phyloP scores from a whole-genome alignment of 2,888 invertebrate genomes.

The Plagodis pulveraria region DNA sequence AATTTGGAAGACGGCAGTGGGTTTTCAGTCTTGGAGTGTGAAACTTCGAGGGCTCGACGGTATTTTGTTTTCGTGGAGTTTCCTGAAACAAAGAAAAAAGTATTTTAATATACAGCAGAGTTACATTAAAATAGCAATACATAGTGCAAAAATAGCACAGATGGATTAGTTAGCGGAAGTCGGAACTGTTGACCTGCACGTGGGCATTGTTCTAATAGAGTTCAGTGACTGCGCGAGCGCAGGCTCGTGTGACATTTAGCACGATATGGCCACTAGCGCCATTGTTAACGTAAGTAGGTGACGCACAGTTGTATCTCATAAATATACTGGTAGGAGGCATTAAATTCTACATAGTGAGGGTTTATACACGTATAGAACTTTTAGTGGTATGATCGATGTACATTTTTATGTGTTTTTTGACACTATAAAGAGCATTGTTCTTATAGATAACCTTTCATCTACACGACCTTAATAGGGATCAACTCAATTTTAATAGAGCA shows the following conservation, averaged over 20 bases:
- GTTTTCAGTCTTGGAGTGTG: slow-evolving; percentile 76
- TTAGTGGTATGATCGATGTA: too few species aligned
- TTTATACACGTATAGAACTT: too few species aligned
- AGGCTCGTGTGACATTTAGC: slow-evolving; percentile 62
- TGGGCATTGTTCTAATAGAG: slow-evolving; percentile 69
- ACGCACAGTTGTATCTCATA: slow-evolving; percentile 48
- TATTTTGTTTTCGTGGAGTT: slow-evolving; percentile 65
- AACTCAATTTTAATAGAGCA: too few species aligned
- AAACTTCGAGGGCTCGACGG: slow-evolving; percentile 70
- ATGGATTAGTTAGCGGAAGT: slow-evolving; percentile 50
- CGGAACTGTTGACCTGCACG: slow-evolving; percentile 65
- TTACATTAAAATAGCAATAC: slow-evolving; percentile 12
- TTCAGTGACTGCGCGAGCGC: slow-evolving; percentile 69
- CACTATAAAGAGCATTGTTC: too few species aligned
- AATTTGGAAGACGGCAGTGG: slow-evolving; percentile 79
- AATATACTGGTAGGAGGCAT: background rate
- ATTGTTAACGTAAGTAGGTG: slow-evolving; percentile 60
- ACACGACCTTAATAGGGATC: too few species aligned
- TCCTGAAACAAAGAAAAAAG: slow-evolving; percentile 71
- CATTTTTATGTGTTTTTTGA: too few species aligned
- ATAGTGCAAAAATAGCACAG: slow-evolving; percentile 30
- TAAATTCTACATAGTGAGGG: too few species aligned
- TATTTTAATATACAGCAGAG: slow-evolving; percentile 22
- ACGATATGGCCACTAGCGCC: slow-evolving; percentile 58
- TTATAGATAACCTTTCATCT: too few species aligned